Evolutionary conservation across 2,797 vertebrate genomes (phyloP).

Genomic region (Centroberyx gerrardi): DNA sequence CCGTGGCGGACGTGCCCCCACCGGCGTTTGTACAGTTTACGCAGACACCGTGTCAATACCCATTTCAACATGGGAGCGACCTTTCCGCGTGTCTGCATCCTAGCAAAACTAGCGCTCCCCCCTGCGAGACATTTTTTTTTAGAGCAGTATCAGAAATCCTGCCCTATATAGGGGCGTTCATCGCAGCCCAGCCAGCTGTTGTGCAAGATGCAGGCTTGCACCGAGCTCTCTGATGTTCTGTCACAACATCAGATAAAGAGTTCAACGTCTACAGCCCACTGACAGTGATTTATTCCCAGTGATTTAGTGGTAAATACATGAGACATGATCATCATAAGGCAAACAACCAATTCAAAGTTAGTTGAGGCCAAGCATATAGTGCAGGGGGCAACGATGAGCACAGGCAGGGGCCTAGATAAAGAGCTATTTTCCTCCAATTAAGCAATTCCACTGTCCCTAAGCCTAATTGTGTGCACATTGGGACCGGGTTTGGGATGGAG

Average conservation of each 20-base stretch:
- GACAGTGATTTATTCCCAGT: conserved; percentile 10
- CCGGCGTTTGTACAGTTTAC: conserved; percentile 49
- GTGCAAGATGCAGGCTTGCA: conserved; percentile 61
- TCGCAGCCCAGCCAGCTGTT: conserved; percentile 71
- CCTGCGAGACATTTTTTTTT: conserved; percentile 37
- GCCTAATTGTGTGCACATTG: conserved; percentile 84
- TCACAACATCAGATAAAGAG: conserved; percentile 75
- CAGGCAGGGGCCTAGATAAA: conserved; percentile 73
- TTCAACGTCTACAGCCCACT: conserved; percentile 61
- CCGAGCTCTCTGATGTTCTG: conserved; percentile 61
- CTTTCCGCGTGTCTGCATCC: conserved; percentile 29
- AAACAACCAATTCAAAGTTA: conserved; percentile 36
- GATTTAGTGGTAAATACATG: conserved; percentile 43
- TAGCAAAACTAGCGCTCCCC: conserved; percentile 5
- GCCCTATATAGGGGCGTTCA: conserved; percentile 45
- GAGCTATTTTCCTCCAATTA: conserved; percentile 86
- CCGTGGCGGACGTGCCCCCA: conserved; percentile 54
- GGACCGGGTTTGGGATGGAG: conserved; percentile 74
- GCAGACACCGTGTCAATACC: conserved; percentile 35
- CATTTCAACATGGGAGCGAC: conserved; percentile 15
- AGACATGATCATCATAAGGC: background rate
- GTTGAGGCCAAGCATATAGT: conserved; percentile 58
- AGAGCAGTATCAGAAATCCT: conserved; percentile 55
- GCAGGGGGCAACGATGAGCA: conserved; percentile 65
- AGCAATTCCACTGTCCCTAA: conserved; percentile 81